Conservation (phyloP, 2,797 vertebrate species). For the Kryptolebias ocellatus region DNA sequence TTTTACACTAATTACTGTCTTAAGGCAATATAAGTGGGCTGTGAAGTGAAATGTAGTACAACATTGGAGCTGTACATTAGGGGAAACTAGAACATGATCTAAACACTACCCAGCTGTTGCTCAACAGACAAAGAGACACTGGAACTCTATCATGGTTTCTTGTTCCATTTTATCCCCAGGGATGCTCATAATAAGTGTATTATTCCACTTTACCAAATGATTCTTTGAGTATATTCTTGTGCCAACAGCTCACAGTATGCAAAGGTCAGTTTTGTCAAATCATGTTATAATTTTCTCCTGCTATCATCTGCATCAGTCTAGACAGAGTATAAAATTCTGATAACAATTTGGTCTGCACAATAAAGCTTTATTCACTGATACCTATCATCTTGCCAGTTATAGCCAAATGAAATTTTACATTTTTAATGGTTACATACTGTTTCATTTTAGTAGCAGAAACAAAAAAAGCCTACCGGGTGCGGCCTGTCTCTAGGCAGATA, state of each 20-base stretch:
- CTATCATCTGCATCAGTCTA: slow-evolving; percentile 46
- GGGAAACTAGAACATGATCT: slow-evolving; percentile 27
- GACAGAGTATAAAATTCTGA: slow-evolving; percentile 34
- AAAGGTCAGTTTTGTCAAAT: slow-evolving; percentile 29
- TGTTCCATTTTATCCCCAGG: slow-evolving; percentile 7
- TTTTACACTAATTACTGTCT: slow-evolving; percentile 64
- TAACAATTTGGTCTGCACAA: slow-evolving; percentile 37
- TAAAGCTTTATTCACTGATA: slow-evolving; percentile 20
- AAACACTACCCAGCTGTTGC: slow-evolving; percentile 31
- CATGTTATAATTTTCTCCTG: slow-evolving; percentile 7
- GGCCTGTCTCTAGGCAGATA: slow-evolving; percentile 19
- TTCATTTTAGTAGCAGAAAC: slow-evolving; percentile 37
- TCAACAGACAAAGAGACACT: slow-evolving; percentile 9
- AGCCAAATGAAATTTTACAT: slow-evolving; percentile 30
- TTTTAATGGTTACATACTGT: slow-evolving; percentile 9
- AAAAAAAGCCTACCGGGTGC: neutral
- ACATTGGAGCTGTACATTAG: slow-evolving; percentile 32
- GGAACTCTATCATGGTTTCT: slow-evolving; percentile 7
- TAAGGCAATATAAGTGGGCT: slow-evolving; percentile 53
- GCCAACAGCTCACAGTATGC: slow-evolving; percentile 10
- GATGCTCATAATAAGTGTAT: slow-evolving; percentile 13
- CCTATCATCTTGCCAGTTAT: slow-evolving; percentile 16
- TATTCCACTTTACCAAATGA: slow-evolving; percentile 15
- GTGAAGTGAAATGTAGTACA: slow-evolving; percentile 46
- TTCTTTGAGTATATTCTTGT: slow-evolving; percentile 11